Percentiles rank a stretch among this genome's conserved stretches.
Evolutionary conservation across 2,113 vertebrate genomes (phyloP).

Genomic region (Labrus mixtus): DNA sequence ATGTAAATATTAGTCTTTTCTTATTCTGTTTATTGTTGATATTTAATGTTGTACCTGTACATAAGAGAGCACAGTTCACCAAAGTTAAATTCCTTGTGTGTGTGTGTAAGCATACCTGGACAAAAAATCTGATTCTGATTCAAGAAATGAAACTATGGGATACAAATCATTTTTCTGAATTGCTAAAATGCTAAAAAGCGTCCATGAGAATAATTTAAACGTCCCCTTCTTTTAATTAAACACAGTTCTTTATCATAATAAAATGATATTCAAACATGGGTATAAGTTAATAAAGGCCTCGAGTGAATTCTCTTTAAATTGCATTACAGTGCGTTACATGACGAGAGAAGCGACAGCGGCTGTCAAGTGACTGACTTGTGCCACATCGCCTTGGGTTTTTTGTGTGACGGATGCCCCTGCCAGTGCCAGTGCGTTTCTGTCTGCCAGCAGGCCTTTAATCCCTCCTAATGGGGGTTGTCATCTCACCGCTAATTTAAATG

Average conservation of each 20-base stretch:
- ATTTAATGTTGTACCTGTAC: too few relatives aligned
- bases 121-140: too few relatives aligned
- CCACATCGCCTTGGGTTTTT: slow-evolving; percentile 78
- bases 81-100: too few relatives aligned
- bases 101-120: too few relatives aligned
- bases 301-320: slow-evolving; percentile 18
- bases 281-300: background rate
- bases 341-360: slow-evolving; percentile 40
- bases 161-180: too few relatives aligned
- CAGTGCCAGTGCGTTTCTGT: slow-evolving; percentile 81
- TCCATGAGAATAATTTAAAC: too few relatives aligned
- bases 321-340: slow-evolving; percentile 35
- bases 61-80: too few relatives aligned
- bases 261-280: background rate
- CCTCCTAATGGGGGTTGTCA: slow-evolving; percentile 88
- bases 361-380: slow-evolving; percentile 80
- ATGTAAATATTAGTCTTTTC: too few relatives aligned
- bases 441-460: slow-evolving; percentile 86
- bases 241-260: background rate
- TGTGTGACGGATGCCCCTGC: slow-evolving; percentile 84
- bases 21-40: too few relatives aligned
- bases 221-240: background rate
- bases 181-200: too few relatives aligned
- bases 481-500: slow-evolving; percentile 87
- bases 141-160: too few relatives aligned